Conservation (phyloP, 2,797 vertebrate genomes). For the Sebastes oblongus region DNA sequence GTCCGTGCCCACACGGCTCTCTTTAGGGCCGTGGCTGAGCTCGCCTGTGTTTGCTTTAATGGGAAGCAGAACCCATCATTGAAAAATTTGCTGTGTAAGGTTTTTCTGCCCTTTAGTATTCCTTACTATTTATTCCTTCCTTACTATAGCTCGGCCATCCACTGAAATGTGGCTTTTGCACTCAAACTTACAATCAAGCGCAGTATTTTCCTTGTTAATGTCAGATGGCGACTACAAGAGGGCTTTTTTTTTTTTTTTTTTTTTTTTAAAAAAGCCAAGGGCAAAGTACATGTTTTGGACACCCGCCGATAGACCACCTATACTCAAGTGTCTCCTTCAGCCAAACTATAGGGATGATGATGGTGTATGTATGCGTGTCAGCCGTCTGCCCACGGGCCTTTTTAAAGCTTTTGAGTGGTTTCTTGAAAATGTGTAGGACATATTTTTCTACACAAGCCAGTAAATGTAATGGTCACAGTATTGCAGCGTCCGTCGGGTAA, state of each 20-base stretch:
- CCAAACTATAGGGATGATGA: conserved; percentile 9
- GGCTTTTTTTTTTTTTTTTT: conserved; percentile 19
- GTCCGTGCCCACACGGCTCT: conserved; percentile 34
- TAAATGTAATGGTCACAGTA: conserved; percentile 11
- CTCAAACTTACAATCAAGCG: conserved; percentile 40
- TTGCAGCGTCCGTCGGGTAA: background rate
- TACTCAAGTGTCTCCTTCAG: conserved; percentile 38
- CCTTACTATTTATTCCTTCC: conserved; percentile 46
- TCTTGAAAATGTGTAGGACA: conserved; percentile 16
- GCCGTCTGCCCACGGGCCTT: conserved; percentile 1
- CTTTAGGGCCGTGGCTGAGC: conserved; percentile 35
- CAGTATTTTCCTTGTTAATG: conserved; percentile 58
- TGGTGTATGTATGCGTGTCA: background rate
- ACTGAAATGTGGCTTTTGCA: conserved; percentile 56
- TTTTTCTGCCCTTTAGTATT: conserved; percentile 51
- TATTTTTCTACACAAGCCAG: conserved; percentile 27
- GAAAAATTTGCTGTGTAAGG: conserved; percentile 60
- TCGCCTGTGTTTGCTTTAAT: conserved; percentile 61
- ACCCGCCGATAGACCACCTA: conserved; percentile 61
- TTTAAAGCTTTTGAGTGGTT: conserved; percentile 32
- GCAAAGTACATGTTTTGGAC: conserved; percentile 50
- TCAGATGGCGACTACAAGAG: conserved; percentile 39
- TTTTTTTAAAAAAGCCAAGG: conserved; percentile 2
- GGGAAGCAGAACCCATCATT: conserved; percentile 65
- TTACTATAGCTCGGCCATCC: conserved; percentile 43